A percentile compares a stretch with the other conserved stretches of the same genome.
Evolutionary conservation across 2,888 invertebrate species (phyloP).

Genomic region (Leptinotarsa peninsularis): DNA sequence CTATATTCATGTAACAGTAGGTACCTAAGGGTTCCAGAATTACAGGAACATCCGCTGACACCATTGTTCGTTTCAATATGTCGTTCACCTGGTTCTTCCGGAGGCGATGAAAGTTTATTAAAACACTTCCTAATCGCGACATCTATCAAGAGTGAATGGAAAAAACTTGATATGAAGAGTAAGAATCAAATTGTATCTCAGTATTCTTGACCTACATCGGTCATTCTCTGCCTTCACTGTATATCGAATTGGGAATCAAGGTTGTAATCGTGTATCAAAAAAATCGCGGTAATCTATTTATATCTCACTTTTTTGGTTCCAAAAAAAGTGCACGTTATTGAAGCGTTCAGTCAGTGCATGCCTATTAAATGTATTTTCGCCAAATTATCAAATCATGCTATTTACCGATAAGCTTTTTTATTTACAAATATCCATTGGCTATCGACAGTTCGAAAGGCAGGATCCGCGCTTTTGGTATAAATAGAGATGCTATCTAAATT

Average conservation of each 20-base stretch:
- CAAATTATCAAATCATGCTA: constrained; percentile 6
- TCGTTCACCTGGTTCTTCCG: no score
- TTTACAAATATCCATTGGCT: constrained; percentile 17
- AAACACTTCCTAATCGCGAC: constrained; percentile 27
- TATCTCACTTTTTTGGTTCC: background rate
- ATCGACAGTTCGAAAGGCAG: constrained; percentile 33
- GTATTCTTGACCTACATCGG: constrained; percentile 28
- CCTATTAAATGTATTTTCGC: background rate
- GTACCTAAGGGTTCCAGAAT: no score
- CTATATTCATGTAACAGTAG: no score
- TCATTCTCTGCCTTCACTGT: constrained; percentile 13
- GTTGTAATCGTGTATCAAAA: background rate
- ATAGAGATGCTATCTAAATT: constrained; percentile 29
- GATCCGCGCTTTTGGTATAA: constrained; percentile 37
- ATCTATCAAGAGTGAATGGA: constrained; percentile 6
- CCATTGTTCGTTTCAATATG: no score
- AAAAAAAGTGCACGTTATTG: background rate
- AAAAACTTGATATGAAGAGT: constrained; percentile 14
- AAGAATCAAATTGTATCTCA: constrained; percentile 25
- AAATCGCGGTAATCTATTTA: background rate
- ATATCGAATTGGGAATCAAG: background rate
- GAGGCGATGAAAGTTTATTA: no score
- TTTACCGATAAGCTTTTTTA: constrained; percentile 9
- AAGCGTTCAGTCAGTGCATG: background rate
- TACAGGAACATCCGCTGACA: no score